A percentile compares a stretch with the other conserved stretches of the same genome.
These are phyloP conservation scores for Ectobius pallidus DNA, from an alignment of 2,888 invertebrate species.

Conservation along the genomic window DNA sequence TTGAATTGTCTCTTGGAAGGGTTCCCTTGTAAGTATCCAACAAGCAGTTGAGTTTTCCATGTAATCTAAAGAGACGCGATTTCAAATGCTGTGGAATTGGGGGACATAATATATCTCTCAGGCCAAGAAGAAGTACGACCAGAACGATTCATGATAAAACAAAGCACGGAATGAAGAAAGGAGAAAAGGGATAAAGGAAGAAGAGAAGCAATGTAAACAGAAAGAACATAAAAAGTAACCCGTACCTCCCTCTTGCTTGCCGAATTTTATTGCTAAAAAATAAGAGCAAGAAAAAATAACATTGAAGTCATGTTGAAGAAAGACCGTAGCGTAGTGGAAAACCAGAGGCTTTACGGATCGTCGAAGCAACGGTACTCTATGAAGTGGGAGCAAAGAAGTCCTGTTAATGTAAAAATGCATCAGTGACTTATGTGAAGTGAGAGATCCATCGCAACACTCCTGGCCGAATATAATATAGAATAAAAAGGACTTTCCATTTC, in stretches of 20 bases:
- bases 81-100: not conserved
- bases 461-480: too few species aligned
- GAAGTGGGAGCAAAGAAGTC: not conserved
- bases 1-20: too few species aligned
- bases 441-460: too few species aligned
- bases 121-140: not conserved
- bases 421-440: not conserved
- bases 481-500: too few species aligned
- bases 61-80: constrained; percentile 13
- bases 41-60: not conserved
- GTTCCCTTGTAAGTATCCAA: too few species aligned
- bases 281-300: not conserved
- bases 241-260: not conserved
- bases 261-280: constrained; percentile 2
- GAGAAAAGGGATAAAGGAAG: not conserved
- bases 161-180: not conserved
- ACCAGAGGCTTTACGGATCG: not conserved
- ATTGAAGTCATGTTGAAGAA: not conserved
- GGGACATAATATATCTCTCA: not conserved
- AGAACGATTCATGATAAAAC: not conserved
- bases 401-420: not conserved
- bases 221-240: constrained; percentile 12
- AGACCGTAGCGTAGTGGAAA: not conserved
- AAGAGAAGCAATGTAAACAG: constrained; percentile 1
- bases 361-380: not conserved